A percentile compares a stretch with the other conserved stretches of the same genome.
Conservation (phyloP, 2,888 invertebrate species). For the Meteorus cinctellus region DNA sequence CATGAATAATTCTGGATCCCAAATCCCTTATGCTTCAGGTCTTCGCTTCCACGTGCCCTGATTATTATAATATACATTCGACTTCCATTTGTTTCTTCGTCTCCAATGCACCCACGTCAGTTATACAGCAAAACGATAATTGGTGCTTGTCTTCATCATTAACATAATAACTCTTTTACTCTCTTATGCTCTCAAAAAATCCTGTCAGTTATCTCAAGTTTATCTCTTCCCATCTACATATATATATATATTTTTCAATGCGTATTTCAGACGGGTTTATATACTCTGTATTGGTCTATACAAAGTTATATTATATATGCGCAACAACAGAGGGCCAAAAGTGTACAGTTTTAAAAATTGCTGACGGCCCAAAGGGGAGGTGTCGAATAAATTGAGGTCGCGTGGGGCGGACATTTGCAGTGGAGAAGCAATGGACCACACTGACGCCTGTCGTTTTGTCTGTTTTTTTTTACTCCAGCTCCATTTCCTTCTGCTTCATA, state of each 20-base stretch:
- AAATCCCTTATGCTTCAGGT: slow-evolving; percentile 7
- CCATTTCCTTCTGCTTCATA: slow-evolving; percentile 10
- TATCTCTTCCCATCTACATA: slow-evolving; percentile 18
- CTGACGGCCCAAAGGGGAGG: slow-evolving; percentile 70
- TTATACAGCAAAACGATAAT: slow-evolving; percentile 55
- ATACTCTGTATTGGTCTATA: background rate
- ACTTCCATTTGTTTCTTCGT: slow-evolving; percentile 42
- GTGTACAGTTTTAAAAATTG: slow-evolving; percentile 58
- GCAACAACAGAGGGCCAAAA: slow-evolving; percentile 47
- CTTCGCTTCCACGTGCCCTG: slow-evolving; percentile 43
- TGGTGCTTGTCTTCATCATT: slow-evolving; percentile 63
- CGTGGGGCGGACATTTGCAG: slow-evolving; percentile 70
- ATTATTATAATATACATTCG: no score
- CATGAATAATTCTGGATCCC: background rate
- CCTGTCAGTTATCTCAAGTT: background rate
- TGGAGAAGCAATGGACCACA: slow-evolving; percentile 58
- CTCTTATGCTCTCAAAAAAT: slow-evolving; percentile 59
- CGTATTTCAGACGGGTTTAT: background rate
- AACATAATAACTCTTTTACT: slow-evolving; percentile 72
- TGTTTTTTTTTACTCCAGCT: slow-evolving; percentile 30
- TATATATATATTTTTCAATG: slow-evolving; percentile 4
- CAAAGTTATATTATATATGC: slow-evolving; percentile 9
- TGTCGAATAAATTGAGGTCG: slow-evolving; percentile 73
- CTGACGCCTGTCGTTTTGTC: slow-evolving; percentile 49
- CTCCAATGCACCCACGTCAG: slow-evolving; percentile 29